These are phyloP conservation scores for Drosophila kikkawai DNA, from an alignment of 1,140 invertebrate species.

Conservation along the genomic window DNA sequence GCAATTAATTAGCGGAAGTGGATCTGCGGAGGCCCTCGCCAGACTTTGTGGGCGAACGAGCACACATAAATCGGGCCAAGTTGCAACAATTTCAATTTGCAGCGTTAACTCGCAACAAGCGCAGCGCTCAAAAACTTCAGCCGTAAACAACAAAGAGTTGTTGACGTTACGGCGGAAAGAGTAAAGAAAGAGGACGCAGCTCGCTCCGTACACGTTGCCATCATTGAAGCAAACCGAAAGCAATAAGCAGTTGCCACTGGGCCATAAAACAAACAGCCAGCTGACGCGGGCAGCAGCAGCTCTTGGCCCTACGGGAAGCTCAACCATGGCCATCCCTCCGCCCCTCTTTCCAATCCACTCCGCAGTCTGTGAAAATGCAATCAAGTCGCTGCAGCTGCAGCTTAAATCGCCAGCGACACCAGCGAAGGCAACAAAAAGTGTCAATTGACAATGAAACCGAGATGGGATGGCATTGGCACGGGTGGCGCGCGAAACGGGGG, in stretches of 20 bases:
- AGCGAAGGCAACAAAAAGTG: conserved; percentile 56
- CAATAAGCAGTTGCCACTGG: conserved; percentile 62
- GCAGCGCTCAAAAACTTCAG: conserved; percentile 45
- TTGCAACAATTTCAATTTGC: conserved; percentile 64
- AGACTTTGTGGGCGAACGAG: background rate
- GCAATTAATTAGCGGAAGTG: conserved; percentile 62
- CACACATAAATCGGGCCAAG: conserved; percentile 35
- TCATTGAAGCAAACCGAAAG: conserved; percentile 65
- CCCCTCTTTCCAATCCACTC: conserved; percentile 26
- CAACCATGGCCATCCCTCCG: background rate
- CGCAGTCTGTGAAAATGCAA: conserved; percentile 62
- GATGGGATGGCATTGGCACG: conserved; percentile 28
- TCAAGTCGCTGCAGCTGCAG: conserved; percentile 49
- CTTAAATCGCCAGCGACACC: conserved; percentile 57
- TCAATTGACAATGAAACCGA: conserved; percentile 69
- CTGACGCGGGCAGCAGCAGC: background rate
- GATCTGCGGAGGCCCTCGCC: background rate
- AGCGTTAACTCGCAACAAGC: conserved; percentile 51
- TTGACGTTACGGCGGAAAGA: conserved; percentile 29
- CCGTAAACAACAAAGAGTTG: conserved; percentile 44
- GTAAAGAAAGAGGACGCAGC: background rate
- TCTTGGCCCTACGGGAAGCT: conserved; percentile 1
- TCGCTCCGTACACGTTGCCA: conserved; percentile 32
- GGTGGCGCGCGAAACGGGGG: background rate
- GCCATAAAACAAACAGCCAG: conserved; percentile 63